These are phyloP conservation scores for Camponotus pennsylvanicus DNA, from an alignment of 1,140 invertebrate genomes.

Conservation along the genomic window DNA sequence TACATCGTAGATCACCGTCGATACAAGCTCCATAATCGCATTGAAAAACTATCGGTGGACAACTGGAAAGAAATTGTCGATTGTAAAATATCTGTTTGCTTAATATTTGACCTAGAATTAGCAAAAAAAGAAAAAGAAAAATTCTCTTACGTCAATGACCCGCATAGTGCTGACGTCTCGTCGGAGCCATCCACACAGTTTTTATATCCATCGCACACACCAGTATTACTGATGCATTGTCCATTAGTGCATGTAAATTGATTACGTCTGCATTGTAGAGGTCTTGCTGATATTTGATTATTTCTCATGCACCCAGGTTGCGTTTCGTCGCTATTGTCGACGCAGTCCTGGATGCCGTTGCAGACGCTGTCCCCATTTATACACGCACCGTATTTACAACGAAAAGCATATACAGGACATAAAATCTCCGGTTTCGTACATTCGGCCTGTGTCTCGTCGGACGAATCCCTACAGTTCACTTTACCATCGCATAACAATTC, in stretches of 20 bases:
- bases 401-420: conserved; percentile 86
- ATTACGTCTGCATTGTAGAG: conserved; percentile 47
- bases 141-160: conserved; percentile 76
- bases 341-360: conserved; percentile 88
- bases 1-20: conserved; percentile 86
- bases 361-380: conserved; percentile 86
- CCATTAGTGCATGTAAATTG: conserved; percentile 81
- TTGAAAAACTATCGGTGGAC: conserved; percentile 85
- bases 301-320: conserved; percentile 64
- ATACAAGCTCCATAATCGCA: conserved; percentile 89
- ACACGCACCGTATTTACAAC: conserved; percentile 88
- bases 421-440: conserved; percentile 83
- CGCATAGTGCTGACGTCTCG: conserved; percentile 86
- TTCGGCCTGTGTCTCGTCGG: conserved; percentile 87
- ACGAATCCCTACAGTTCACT: conserved; percentile 86
- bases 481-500: conserved; percentile 86
- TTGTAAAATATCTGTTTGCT: background rate
- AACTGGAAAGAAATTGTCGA: conserved; percentile 75
- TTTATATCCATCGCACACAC: conserved; percentile 86
- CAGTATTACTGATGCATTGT: conserved; percentile 77
- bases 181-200: conserved; percentile 88
- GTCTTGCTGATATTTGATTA: background rate
- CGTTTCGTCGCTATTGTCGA: conserved; percentile 90
- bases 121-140: background rate
- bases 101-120: background rate